Evolutionary conservation across 2,113 vertebrate genomes (phyloP), one percentile per base, ranked within the genome.

Genomic region (Syngnathus typhle): DNA sequence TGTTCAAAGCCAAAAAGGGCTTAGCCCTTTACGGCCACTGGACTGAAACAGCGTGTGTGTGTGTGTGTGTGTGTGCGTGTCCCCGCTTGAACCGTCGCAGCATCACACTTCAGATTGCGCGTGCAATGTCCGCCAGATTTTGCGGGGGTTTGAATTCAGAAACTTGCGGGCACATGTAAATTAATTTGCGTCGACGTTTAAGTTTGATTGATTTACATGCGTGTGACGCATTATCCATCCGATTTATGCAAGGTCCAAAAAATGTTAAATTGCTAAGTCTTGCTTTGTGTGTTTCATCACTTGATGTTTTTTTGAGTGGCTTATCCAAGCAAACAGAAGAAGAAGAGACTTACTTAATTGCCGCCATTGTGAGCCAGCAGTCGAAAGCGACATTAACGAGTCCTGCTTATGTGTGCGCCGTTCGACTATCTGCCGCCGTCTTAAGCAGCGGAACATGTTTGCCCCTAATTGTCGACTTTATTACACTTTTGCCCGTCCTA

Each of bases 381-480:
- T 89, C 80, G 83, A 78, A 87, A 85, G 75, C 79, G 6, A 58
- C 36, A 15, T 58, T 58, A 58, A 58, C 55, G 55, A 58, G 27
- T 89, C 82, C 60, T 66, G 67, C 79, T 69, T 66, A 7, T 72
- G 64, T 77, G 78, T 78, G 71, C 76, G 64, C 75, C 68, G 80
- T 81, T 78, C 67, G 73, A 74, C 84, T 82, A 85, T 88, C 83
- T 81, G 71, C 67, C 69, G 75, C 75, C 59, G 82, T 89, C 76
- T 90, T 87, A 77, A 86, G 89, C 87, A 71, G 83, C 87, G 89
- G 89, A 90, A 89, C 88, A 72, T 83, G 87, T 87, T 84, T 88
- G 71, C 85, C 73, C 55, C 88, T 92, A 91, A 91, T 91, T 91
- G 91, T 88, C 70, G 85, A 92, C 88, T 92, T 92, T 92, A 91